Base-by-base conservation (phyloP, 2,888 invertebrate genomes). In the Atherix ibis region DNA sequence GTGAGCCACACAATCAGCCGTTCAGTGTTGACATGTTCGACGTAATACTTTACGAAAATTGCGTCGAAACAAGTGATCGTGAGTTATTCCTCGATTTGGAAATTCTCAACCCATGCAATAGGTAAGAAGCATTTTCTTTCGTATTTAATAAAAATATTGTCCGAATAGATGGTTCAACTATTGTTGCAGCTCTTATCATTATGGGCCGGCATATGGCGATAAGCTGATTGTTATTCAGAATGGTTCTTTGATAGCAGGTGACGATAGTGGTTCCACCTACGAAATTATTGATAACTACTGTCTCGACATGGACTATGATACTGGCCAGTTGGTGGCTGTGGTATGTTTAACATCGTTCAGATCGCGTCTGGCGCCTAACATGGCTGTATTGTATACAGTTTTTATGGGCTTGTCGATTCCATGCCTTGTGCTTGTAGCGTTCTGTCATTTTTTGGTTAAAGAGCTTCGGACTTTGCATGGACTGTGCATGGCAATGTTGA, bases 81-180 rank as follows among this genome's bases (percentile, higher is more conserved):
- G 26, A 32, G 3, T 44, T 56, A 1, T 34, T 37, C 8, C 38
- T 60, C 18, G 43, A 47, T 2, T 43, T 51, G 22, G 51, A 52
- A 37, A 51, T 56, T 30, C 58, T 55, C 5, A 58, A 58, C 48
- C 54, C 57, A 3, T 60, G 60, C 27, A 57, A 58, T 43, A 49
- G 50, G 58, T 58, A 47, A 44, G 51, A 31, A 14, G 4, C n/a
- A n/a, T n/a, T n/a, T n/a, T n/a, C n/a, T n/a, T n/a, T n/a, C n/a
- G n/a, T n/a, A n/a, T n/a, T n/a, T n/a, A 5, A 16, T 19, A 27
- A 18, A n/a, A 12, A 24, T 26, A 19, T 12, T 4, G 10, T 8
- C 28, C 6, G 28, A 19, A 19, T n/a, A n/a, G n/a, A n/a, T n/a
- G n/a, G n/a, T n/a, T n/a, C n/a, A n/a, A 22, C 10, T 22, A 8